phyloP scores from a whole-genome alignment of 2,797 vertebrate genomes.

The Protosalanx chinensis region DNA sequence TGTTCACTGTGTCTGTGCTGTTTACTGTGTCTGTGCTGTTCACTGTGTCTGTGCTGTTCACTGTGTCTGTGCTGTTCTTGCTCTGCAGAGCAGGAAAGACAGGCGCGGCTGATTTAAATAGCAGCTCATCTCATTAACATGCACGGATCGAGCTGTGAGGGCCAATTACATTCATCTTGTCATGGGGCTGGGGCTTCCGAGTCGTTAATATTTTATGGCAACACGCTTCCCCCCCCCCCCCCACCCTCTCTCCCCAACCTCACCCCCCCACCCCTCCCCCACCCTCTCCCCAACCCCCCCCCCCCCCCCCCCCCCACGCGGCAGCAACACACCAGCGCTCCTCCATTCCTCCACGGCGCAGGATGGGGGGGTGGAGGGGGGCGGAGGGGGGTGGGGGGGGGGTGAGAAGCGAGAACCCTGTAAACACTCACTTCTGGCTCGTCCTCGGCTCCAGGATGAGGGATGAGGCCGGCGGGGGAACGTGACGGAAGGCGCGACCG shows the following conservation, averaged over 20 bases:
- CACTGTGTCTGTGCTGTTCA: too few species aligned
- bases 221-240: constrained; percentile 63
- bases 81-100: too few species aligned
- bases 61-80: too few species aligned
- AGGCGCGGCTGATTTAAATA: constrained; percentile 73
- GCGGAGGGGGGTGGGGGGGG: too few species aligned
- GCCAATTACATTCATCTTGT: constrained; percentile 84
- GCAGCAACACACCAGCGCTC: constrained; percentile 71
- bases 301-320: constrained; percentile 13
- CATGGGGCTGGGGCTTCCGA: constrained; percentile 72
- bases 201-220: constrained; percentile 82
- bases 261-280: too few species aligned
- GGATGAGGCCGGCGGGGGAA: constrained; percentile 42
- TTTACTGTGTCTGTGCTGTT: too few species aligned
- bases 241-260: too few species aligned
- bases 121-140: constrained; percentile 81
- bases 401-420: too few species aligned
- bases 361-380: too few species aligned
- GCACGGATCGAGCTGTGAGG: constrained; percentile 77
- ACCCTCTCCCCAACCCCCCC: too few species aligned
- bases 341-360: constrained; percentile 71
- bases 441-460: constrained; percentile 63
- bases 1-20: too few species aligned
- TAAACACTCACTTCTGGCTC: constrained; percentile 66
- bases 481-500: constrained; percentile 32